Base-by-base conservation (phyloP, 1,140 invertebrate species). In the Conus betulinus region DNA sequence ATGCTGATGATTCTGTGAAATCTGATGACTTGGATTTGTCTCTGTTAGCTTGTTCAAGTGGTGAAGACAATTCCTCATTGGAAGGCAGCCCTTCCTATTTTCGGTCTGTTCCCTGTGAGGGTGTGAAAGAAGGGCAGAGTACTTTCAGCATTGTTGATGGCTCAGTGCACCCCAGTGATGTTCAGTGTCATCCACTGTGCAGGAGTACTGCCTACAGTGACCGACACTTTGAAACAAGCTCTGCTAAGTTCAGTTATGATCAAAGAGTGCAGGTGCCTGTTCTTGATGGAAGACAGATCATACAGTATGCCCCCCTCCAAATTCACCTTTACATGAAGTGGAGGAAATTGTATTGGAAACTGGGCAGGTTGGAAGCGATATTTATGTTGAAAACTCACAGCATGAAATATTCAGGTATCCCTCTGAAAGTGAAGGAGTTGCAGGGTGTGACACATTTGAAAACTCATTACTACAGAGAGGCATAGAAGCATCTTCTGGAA, bases 1-100 rank as follows among this genome's bases (percentile, higher is more conserved):
- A 60, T 60, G 67, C 67, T 71, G 67, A 71, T 71, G 67, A 71
- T 71, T 71, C 67, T n/a, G 20, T 71, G 6, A 71, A 23, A 71
- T 71, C 67, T 71, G 67, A 71, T 71, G 67, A 71, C 23, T 71
- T 71, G 67, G 67, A 71, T n/a, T 71, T 71, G 67, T 71, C 67
- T 71, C 67, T 71, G 15, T 71, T 71, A n/a, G 67, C 11, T 71
- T 71, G 67, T 20, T 71, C 20, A 6, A 71, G 15, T 10, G 67
- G 67, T 71, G 67, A 71, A 20, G 67, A 71, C 67, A 71, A 23
- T 71, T 71, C 67, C 20, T 13, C 20, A 7, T 0, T n/a, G 23
- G 67, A 71, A 71, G 57, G 8, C 57, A 60, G 57, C 15, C 57
- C 57, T 11, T 60, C 57, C 57, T 15, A 60, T 60, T 71, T 71